Conservation (phyloP, 2,113 vertebrate species). For the Picathartes gymnocephalus region DNA sequence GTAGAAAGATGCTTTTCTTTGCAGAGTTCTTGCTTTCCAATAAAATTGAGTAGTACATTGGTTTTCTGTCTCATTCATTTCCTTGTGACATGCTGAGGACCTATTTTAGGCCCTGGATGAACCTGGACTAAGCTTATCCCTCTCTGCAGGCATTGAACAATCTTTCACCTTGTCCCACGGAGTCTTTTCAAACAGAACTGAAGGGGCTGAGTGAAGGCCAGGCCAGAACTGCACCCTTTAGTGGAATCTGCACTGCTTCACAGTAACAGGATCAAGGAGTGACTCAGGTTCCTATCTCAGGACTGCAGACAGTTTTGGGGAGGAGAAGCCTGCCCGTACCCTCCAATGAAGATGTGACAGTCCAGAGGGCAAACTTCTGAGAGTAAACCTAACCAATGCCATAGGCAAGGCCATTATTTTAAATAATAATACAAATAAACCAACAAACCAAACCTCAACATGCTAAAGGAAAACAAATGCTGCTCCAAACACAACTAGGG, state of each 20-base stretch:
- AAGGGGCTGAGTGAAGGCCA: neutral
- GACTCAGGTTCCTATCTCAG: neutral
- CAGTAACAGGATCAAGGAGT: neutral
- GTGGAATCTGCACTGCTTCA: neutral
- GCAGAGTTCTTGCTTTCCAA: neutral
- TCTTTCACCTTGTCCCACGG: neutral
- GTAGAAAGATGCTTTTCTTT: neutral
- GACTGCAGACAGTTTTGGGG: neutral
- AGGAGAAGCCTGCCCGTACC: neutral
- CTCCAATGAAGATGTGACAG: neutral
- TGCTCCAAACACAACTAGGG: neutral
- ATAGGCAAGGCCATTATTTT: neutral
- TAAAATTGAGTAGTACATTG: neutral
- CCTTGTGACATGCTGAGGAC: neutral
- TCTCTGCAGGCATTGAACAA: neutral
- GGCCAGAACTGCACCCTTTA: neutral
- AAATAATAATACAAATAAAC: neutral
- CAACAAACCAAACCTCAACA: neutral
- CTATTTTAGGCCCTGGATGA: neutral
- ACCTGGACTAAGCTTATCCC: neutral
- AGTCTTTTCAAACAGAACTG: neutral
- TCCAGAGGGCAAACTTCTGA: neutral
- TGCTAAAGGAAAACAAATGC: neutral
- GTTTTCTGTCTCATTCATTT: constrained; percentile 25
- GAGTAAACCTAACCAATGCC: neutral